Evolutionary conservation across 2,113 vertebrate species (phyloP), one percentile per base, ranked within the genome.

Genomic region (Chionis minor): DNA sequence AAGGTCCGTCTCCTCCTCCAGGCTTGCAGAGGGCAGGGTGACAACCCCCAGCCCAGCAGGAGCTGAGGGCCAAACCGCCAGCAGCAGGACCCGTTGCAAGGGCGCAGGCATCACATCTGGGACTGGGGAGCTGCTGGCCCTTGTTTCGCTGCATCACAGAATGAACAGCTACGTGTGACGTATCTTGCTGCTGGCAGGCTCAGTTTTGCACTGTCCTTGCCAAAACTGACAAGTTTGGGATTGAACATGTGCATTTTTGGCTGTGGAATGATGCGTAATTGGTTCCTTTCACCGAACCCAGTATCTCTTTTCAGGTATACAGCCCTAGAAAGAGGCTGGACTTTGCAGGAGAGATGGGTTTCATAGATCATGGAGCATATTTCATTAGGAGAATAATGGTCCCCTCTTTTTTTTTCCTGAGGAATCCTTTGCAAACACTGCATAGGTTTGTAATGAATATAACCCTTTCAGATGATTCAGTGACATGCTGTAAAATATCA

Each of bases 401-500:
- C 35, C 73, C 27, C 8, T 42, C 33, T 35, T 40, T 63, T 40
- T 62, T 27, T 14, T 35, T 30, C 52, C 80, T 10, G 28, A 87
- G 80, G 59, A 94, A 91, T 79, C 95, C 56, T 95, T 75, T 67
- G 86, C 88, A 71, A 86, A 63, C 47, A 4, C 79, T 74, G 95
- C 63, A 55, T 49, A 74, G 7, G 4, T 90, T 49, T 74, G 82
- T 85, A 88, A 94, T 47, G 89, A 95, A 95, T 80, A 49, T 56
- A 95, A 88, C 54, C 77, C 91, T 95, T 95, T 96, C 85, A 45
- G 63, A 95, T 81, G 61, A 88, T 92, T 89, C 83, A 51, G 66
- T 90, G 92, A 82, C 89, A 69, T 49, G 86, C 45, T 83, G 89
- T 94, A 97, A 97, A 95, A 72, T 92, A 88, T 90, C 90, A 88